Evolutionary conservation across 1,140 invertebrate genomes (phyloP), one percentile per base, ranked within the genome.

Genomic region (Hyposmocoma kahamanoa): DNA sequence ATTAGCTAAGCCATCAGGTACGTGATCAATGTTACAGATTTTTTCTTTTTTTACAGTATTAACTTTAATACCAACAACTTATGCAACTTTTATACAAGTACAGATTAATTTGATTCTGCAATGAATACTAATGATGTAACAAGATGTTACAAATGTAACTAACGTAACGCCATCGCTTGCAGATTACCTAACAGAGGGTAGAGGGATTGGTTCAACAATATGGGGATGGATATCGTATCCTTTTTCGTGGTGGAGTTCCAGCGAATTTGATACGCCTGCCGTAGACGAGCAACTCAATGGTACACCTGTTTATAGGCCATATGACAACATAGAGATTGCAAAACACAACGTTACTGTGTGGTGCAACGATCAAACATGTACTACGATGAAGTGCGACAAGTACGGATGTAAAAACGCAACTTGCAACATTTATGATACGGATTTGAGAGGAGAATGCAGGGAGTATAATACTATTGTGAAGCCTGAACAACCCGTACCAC

Each of bases 181-280:
- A 84, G 81, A 72, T 62, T 51, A 64, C 18, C 15, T 64, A 65
- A 59, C 50, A 34, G 62, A 83, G 47, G 72, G 70, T 22, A 80
- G 75, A 49, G 82, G 84, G 41, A 71, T 81, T 47, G 67, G 67
- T 49, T 82, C 79, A 4, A 79, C 78, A 21, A 41, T 86, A 53
- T 87, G 86, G 86, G 74, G 71, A 32, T 87, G 83, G 83, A 62
- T 87, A 59, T 78, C 68, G 10, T 84, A 85, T 59, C 86, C 86
- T 4, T 86, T 86, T 45, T 54, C 67, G 10, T 82, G 80, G 67
- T 87, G 83, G 83, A 68, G 67, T 50, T 65, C 65, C 6, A 46
- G 52, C 6, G 65, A 56, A 21, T 45, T 42, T 1, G 67, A 69
- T 20, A 52, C 20, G 30, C 42, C 48, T 10, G 60, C 63, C 5